Evolutionary conservation across 2,113 vertebrate genomes (phyloP).

Genomic region (Bothrops jararaca): DNA sequence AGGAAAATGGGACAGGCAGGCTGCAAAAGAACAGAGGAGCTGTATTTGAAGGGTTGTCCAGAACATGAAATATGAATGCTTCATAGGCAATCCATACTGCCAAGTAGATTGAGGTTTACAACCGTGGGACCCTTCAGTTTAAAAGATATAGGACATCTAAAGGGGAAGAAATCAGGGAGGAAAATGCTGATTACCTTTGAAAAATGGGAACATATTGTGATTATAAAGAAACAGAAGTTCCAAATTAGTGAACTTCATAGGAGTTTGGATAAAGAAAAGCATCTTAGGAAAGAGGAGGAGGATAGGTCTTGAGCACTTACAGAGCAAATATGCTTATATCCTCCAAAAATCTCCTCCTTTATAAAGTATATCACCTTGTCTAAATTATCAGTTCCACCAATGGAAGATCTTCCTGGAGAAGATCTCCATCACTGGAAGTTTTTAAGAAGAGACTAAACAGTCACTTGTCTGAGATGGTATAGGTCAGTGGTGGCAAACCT

Average conservation of each 20-base stretch:
- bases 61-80: neutral
- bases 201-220: neutral
- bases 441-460: too few species aligned
- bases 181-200: neutral
- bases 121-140: neutral
- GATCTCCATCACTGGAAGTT: too few species aligned
- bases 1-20: neutral
- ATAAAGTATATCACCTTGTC: neutral
- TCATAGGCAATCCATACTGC: neutral
- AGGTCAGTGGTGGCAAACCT: too few species aligned
- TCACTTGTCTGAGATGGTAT: too few species aligned
- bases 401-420: neutral
- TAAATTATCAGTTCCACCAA: neutral
- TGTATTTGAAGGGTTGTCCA: neutral
- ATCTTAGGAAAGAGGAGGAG: neutral
- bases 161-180: neutral
- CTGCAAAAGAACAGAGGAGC: neutral
- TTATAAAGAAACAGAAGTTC: neutral
- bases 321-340: neutral
- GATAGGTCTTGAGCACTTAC: neutral
- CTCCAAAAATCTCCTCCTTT: neutral
- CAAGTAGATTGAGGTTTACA: neutral
- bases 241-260: neutral
- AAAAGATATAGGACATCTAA: neutral
- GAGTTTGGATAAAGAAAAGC: neutral